Base-by-base conservation (phyloP, 2,113 vertebrate species). In the Lepus americanus region DNA sequence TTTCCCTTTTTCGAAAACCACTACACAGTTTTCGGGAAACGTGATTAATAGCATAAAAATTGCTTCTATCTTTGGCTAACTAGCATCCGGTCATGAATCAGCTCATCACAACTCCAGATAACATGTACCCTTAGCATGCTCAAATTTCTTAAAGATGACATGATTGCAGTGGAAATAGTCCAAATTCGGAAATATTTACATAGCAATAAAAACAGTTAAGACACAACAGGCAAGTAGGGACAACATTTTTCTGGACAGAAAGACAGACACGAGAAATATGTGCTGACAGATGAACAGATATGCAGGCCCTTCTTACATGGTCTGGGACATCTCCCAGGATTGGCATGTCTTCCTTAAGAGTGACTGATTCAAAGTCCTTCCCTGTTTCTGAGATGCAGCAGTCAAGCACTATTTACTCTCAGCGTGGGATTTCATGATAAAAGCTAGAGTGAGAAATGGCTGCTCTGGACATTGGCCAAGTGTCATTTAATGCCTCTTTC, bases 91-190 rank as follows among this genome's bases (percentile, higher is more conserved):
- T 96, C 98, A 98, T 98, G 95, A 98, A 98, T 98, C 97, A 98
- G 84, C 95, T 98, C 96, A 98, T 97, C 98, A 96, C 97, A 95
- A 96, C 90, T 94, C 90, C 97, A 98, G 98, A 98, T 98, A 98
- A 94, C 81, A 73, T 72, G 94, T 96, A 98, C 96, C 85, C 51
- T 95, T 96, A 87, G 83, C 88, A 84, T 95, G 97, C 97, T 98
- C 95, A 92, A 92, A 98, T 98, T 98, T 98, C 97, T 97, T 94
- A 94, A 97, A 97, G 97, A 98, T 97, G 96, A 98, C 97, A 97
- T 36, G 97, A 98, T 94, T 89, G 81, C 89, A 96, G 3, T 98
- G 98, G 97, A 97, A 97, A 96, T 39, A 82, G 81, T 96, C 97
- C 98, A 97, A 98, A 87, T 94, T 64, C 89, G 96, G 90, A 97